A percentile compares a stretch with the other conserved stretches of the same genome.
phyloP scores from a whole-genome alignment of 2,797 vertebrate species.

The Falco rusticolus region DNA sequence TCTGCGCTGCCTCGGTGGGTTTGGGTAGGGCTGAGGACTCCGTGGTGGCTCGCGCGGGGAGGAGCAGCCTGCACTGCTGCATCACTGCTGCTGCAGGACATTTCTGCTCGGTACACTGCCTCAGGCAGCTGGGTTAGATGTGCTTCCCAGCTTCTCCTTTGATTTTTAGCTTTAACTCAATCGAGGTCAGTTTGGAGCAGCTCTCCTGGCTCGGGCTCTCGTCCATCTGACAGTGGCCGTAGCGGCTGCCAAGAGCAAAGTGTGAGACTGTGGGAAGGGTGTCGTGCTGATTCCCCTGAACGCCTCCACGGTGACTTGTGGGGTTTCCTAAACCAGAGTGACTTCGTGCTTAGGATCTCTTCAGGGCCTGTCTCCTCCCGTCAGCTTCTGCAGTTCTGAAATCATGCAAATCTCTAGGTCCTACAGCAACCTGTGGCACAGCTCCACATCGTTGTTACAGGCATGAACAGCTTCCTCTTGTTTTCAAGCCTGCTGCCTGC shows the following conservation, averaged over 20 bases:
- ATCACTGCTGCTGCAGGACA: background rate
- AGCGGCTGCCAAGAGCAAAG: background rate
- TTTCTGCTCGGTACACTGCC: background rate
- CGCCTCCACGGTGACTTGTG: fast-evolving
- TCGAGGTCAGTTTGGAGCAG: background rate
- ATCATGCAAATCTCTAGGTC: background rate
- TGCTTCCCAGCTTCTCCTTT: background rate
- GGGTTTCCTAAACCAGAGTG: background rate
- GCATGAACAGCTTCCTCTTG: background rate
- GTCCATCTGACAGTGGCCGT: background rate
- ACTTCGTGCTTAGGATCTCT: background rate
- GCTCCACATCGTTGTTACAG: fast-evolving
- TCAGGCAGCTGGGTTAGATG: background rate
- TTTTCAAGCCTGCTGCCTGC: background rate
- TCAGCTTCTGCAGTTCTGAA: background rate
- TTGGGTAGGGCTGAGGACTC: background rate
- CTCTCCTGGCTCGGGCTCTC: background rate
- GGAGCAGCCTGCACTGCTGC: background rate
- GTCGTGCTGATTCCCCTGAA: background rate
- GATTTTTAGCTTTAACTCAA: background rate
- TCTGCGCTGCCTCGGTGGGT: fast-evolving
- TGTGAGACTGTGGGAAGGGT: background rate
- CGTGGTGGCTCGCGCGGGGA: fast-evolving
- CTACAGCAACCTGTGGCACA: background rate
- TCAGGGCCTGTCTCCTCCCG: background rate